These are phyloP conservation scores for Ciconia nigra DNA, from an alignment of 2,797 vertebrate species.

Conservation along the genomic window DNA sequence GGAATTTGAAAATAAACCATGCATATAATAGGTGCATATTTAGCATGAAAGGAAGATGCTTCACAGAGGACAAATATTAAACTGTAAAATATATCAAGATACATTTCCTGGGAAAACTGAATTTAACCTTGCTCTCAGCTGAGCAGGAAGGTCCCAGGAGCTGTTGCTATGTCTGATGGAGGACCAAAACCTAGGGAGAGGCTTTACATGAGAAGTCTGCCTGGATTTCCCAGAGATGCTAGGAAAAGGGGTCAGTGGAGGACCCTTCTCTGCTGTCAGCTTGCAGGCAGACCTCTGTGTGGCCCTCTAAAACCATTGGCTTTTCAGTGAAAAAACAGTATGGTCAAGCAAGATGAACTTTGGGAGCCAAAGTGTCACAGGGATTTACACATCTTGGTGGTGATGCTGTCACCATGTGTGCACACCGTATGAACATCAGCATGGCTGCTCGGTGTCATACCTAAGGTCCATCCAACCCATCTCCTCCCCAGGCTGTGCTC, in stretches of 20 bases:
- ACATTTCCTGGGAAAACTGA: background rate
- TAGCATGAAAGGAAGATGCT: constrained; percentile 13
- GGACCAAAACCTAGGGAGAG: background rate
- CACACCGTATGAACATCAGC: background rate
- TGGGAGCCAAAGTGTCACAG: fast-evolving
- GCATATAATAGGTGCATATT: background rate
- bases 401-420: background rate
- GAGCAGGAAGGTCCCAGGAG: background rate
- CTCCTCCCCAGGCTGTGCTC: background rate
- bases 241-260: background rate
- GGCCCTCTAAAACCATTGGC: background rate
- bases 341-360: background rate
- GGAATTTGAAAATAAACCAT: background rate
- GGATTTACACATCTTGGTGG: background rate
- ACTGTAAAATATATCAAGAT: background rate
- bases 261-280: background rate
- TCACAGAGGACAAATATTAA: constrained; percentile 20
- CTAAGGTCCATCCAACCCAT: background rate
- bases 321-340: background rate
- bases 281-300: background rate
- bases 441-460: fast-evolving
- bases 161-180: background rate
- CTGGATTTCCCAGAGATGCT: background rate
- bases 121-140: background rate
- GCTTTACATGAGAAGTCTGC: background rate